Base-by-base conservation (phyloP, 2,888 invertebrate species). In the Ennomos erosarius region DNA sequence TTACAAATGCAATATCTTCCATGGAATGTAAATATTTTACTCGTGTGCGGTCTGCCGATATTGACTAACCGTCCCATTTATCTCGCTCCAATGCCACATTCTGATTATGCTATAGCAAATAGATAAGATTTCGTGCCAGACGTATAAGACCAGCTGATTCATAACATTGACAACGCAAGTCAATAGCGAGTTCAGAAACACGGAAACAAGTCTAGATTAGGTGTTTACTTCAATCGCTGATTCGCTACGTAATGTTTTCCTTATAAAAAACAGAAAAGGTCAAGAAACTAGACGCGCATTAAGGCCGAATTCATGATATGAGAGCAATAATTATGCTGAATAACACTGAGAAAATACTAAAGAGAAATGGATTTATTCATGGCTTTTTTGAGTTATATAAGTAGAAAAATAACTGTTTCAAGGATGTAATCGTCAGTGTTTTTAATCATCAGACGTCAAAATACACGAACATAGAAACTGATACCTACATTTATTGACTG, bases 141-240 rank as follows among this genome's bases (percentile, higher is more conserved):
- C 36, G 50, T 50, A 39, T 51, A 49, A 44, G 50, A 38, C 39
- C 34, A 44, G 40, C 38, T 63, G 60, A 64, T 35, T 57, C 67
- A 54, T 50, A 61, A 56, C 58, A 47, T 51, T 57, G 48, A 57
- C 58, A 44, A 42, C 46, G 26, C 26, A 47, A 33, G 48, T 40
- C 47, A 60, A 52, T 16, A 39, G 33, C 39, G 11, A 49, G 46
- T 51, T 50, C 47, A 43, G 53, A 43, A 58, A 56, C 47, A 59
- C 63, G 65, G 65, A 65, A 68, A 58, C 36, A 40, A 58, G 65
- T 59, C 46, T 50, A 48, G 56, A 47, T 59, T 54, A 50, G 39
- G 38, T 45, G 46, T 36, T 33, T 26, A 26, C 6, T 26, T 26
- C 6, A 6, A 26, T 26, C 1, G 43, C 43, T 33, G 34, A 6